phyloP scores from a whole-genome alignment of 2,797 vertebrate species.

The Capromys pilorides region DNA sequence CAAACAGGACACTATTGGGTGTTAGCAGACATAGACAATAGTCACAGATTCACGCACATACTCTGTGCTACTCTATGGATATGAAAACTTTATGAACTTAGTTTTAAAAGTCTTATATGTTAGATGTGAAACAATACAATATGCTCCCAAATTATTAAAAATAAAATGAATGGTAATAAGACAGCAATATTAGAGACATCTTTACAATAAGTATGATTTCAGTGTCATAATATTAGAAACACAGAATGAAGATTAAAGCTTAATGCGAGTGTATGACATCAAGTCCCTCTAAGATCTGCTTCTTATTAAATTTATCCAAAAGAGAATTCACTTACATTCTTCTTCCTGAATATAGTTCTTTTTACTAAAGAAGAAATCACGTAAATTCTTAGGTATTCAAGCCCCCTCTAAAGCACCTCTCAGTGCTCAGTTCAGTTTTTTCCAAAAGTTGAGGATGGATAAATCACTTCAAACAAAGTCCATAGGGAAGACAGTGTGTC shows the following conservation, averaged over 20 bases:
- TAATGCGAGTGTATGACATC: conserved; percentile 46
- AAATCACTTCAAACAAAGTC: conserved; percentile 19
- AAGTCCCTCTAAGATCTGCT: conserved; percentile 70
- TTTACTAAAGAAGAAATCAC: conserved; percentile 72
- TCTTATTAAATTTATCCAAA: conserved; percentile 74
- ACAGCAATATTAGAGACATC: conserved; percentile 46
- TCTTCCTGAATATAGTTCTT: conserved; percentile 59
- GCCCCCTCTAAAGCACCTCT: conserved; percentile 60
- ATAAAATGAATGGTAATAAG: not conserved
- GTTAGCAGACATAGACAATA: not conserved
- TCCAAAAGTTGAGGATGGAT: conserved; percentile 49
- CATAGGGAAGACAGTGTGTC: not conserved
- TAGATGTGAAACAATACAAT: conserved; percentile 33
- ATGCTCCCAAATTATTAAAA: conserved; percentile 53
- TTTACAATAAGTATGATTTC: conserved; percentile 62
- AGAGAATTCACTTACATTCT: conserved; percentile 67
- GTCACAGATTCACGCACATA: not conserved
- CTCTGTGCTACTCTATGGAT: not conserved
- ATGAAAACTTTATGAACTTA: conserved; percentile 36
- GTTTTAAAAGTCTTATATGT: conserved; percentile 26
- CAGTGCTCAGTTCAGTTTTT: conserved; percentile 59
- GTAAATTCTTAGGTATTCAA: conserved; percentile 63
- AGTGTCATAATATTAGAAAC: conserved; percentile 48
- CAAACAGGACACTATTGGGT: not conserved
- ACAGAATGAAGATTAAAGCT: conserved; percentile 54